These are phyloP conservation scores for Lampris incognitus DNA, from an alignment of 2,113 vertebrate species.

Conservation along the genomic window DNA sequence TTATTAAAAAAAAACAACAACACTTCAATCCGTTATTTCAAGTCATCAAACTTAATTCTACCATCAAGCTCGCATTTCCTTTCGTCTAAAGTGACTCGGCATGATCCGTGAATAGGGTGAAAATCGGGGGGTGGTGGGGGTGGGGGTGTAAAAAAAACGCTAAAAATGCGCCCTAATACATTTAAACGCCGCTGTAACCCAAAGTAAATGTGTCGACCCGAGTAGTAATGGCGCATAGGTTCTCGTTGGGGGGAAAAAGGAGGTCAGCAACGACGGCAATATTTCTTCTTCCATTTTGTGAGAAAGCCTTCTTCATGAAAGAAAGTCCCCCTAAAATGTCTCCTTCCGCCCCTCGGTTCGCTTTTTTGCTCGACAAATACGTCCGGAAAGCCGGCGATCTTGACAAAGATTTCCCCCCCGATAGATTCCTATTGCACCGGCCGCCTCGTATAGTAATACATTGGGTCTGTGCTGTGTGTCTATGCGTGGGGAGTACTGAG, in stretches of 20 bases:
- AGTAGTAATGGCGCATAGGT: conserved; percentile 85
- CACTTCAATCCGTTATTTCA: conserved; percentile 25
- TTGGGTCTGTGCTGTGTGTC: conserved; percentile 82
- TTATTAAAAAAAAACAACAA: conserved; percentile 66
- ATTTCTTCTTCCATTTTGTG: conserved; percentile 93
- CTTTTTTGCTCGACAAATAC: conserved; percentile 77
- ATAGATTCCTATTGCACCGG: conserved; percentile 81
- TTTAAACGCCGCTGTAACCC: conserved; percentile 58
- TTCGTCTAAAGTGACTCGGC: conserved; percentile 9
- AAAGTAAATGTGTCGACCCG: conserved; percentile 60
- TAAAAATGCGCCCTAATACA: conserved; percentile 43
- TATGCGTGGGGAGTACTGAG: conserved; percentile 81
- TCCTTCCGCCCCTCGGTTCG: conserved; percentile 79
- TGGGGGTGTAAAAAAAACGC: not conserved
- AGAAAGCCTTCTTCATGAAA: conserved; percentile 88
- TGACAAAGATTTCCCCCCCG: conserved; percentile 77
- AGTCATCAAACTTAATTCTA: not conserved
- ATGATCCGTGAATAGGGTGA: not conserved
- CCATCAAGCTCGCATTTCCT: not conserved
- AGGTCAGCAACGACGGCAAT: conserved; percentile 88
- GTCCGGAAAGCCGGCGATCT: conserved; percentile 67
- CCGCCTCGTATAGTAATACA: conserved; percentile 84
- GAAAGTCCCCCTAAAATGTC: conserved; percentile 90
- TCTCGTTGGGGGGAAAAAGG: conserved; percentile 84
- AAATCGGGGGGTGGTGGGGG: not conserved